These are phyloP conservation scores for Heterotilapia buettikoferi DNA, from an alignment of 2,113 vertebrate genomes.

Conservation along the genomic window DNA sequence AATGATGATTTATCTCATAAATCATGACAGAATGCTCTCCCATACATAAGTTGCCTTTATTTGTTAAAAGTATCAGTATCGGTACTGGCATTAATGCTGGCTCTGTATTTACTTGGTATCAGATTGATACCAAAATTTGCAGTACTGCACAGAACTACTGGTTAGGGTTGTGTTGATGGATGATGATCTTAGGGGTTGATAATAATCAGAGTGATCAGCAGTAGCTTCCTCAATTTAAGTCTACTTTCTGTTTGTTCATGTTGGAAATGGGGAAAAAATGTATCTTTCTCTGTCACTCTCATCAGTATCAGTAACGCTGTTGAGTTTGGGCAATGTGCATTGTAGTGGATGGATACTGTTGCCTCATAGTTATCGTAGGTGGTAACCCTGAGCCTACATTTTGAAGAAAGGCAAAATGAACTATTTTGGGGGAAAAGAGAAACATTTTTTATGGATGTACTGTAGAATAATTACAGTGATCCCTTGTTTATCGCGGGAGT, in stretches of 20 bases:
- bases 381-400: background rate
- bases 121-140: background rate
- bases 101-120: background rate
- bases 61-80: background rate
- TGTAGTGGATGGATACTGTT: background rate
- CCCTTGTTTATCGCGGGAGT: background rate
- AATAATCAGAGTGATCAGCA: background rate
- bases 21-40: background rate
- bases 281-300: background rate
- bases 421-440: background rate
- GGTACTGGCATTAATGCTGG: background rate
- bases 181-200: background rate
- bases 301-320: background rate
- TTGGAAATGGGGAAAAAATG: background rate
- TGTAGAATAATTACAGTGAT: background rate
- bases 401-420: background rate
- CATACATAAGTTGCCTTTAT: background rate
- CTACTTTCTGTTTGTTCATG: background rate
- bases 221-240: background rate
- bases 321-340: background rate
- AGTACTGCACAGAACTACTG: background rate
- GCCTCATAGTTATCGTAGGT: background rate
- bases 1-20: background rate
- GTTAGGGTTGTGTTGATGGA: background rate
- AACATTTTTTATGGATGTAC: background rate